Base-by-base conservation (phyloP, 2,888 invertebrate species). In the Rotaria magnacalcarata region DNA sequence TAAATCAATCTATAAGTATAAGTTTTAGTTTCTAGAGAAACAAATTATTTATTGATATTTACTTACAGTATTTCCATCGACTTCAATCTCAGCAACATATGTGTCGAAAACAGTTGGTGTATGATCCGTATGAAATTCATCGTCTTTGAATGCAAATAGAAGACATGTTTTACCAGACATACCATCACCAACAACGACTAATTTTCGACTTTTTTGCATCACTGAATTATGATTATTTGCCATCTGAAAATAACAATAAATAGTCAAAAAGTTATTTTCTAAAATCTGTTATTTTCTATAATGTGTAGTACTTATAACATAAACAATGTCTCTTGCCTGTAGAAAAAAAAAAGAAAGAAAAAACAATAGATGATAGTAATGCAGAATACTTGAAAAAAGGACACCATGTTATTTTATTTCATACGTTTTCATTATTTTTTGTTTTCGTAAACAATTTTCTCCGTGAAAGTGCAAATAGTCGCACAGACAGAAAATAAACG, bases 131-230 rank as follows among this genome's bases (percentile, higher is more conserved):
- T 41, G 43, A 41, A 85, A 85, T n/a, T 85, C 34, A 56, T 85
- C 85, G 21, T 80, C 75, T n/a, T 75, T 75, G 54, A 85, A 85
- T 56, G 85, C 80, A 43, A 80, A 85, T 43, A 85, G 11, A 58
- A 85, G 85, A 58, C 85, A 85, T 24, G 85, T 85, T 80, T 85
- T 85, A 34, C 85, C 85, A 54, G 54, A 85, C 54, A 80, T 80
- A 4, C 85, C 85, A 56, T 85, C 85, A 54, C 85, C 85, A 80
- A 85, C 85, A 27, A 85, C 47, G 27, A 85, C 85, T 56, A 85
- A 58, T 56, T 85, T 85, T 84, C n/a, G 21, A 80, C n/a, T 47
- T 47, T 80, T 80, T 67, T 34, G 67, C 11, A 67, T 4, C 6
- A 8, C 1, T 34, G 34, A 7, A 5, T 67, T 14, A 2, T n/a